Percentiles rank a stretch among this genome's conserved stretches.
Conservation (phyloP, 2,113 vertebrate species). For the Corythornis madagascariensis region DNA sequence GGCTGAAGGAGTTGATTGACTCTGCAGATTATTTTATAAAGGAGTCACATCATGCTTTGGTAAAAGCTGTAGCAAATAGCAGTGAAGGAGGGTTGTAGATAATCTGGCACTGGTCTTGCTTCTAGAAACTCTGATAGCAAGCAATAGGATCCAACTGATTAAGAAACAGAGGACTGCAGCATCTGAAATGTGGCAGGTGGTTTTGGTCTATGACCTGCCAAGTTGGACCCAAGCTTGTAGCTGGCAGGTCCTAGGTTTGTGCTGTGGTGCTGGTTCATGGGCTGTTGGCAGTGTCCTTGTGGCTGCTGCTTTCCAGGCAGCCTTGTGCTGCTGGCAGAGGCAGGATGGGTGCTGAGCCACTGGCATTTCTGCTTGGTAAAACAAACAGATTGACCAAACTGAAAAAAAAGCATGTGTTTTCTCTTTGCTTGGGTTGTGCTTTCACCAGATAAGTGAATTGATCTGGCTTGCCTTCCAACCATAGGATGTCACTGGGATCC, state of each 20-base stretch:
- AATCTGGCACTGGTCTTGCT: background rate
- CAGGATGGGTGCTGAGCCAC: rapidly evolving
- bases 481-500: background rate
- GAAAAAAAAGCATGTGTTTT: background rate
- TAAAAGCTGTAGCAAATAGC: background rate
- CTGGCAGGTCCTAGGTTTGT: rapidly evolving
- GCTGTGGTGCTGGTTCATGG: background rate
- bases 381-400: background rate
- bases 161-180: background rate
- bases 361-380: background rate
- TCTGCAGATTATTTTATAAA: background rate
- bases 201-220: background rate
- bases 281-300: background rate
- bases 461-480: background rate
- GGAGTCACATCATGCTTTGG: background rate
- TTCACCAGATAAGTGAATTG: background rate
- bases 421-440: background rate
- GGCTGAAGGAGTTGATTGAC: background rate
- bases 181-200: background rate
- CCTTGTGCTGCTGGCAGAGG: rapidly evolving
- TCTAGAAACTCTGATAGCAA: background rate
- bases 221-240: background rate
- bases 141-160: background rate
- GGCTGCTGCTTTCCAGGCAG: background rate
- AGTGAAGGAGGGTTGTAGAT: background rate